Conservation (phyloP, 1,140 invertebrate genomes). For the Belonocnema kinseyi region DNA sequence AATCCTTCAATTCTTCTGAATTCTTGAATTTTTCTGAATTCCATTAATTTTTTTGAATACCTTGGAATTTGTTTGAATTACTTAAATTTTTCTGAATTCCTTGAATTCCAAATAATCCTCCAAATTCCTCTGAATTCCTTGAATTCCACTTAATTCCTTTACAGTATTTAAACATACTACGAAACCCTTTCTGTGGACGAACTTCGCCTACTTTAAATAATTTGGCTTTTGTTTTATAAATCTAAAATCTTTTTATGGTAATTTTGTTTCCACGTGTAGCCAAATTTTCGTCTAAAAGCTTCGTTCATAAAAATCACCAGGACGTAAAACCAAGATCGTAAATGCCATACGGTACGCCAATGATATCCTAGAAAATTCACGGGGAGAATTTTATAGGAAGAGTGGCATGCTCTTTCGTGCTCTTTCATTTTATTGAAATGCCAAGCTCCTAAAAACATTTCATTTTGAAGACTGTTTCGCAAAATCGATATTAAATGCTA, state of each 20-base stretch:
- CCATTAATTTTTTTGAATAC: too few species aligned
- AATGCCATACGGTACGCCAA: conserved; percentile 22
- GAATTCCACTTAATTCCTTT: too few species aligned
- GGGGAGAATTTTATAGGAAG: conserved; percentile 10
- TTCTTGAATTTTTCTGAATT: too few species aligned
- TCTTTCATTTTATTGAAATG: not conserved
- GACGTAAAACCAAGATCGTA: conserved; percentile 22
- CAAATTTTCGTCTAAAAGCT: conserved; percentile 7
- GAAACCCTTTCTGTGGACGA: too few species aligned
- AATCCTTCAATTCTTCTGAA: too few species aligned
- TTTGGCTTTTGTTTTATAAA: conserved; percentile 9
- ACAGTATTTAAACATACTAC: too few species aligned
- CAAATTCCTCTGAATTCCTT: too few species aligned
- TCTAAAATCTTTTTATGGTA: not conserved
- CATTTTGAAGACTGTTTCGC: too few species aligned
- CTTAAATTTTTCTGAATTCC: too few species aligned
- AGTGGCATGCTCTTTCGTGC: not conserved
- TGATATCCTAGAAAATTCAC: conserved; percentile 21
- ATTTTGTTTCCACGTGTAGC: not conserved
- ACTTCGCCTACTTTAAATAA: not conserved
- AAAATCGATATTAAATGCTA: too few species aligned
- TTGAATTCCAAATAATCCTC: too few species aligned
- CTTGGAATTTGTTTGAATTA: too few species aligned
- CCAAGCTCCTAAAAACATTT: not conserved
- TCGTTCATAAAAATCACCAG: conserved; percentile 33